These are phyloP conservation scores for Drosophila tanythrix DNA, from an alignment of 2,888 invertebrate species.

Conservation along the genomic window DNA sequence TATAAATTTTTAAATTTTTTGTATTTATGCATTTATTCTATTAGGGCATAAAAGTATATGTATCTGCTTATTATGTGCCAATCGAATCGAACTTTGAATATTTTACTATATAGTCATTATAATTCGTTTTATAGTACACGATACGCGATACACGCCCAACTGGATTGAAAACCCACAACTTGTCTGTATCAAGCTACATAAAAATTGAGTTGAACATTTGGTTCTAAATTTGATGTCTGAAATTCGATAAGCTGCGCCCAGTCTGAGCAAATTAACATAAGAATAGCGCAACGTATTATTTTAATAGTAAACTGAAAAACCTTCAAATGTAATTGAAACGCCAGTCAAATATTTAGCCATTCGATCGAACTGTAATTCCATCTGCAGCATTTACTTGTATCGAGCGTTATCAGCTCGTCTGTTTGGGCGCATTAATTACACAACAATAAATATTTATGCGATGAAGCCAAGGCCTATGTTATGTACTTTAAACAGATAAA, in stretches of 20 bases:
- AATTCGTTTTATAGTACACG: background rate
- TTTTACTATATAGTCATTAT: background rate
- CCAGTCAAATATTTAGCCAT: constrained; percentile 34
- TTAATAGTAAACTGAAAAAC: constrained; percentile 22
- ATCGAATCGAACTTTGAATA: background rate
- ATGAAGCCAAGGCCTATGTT: constrained; percentile 42
- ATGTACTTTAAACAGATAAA: constrained; percentile 30
- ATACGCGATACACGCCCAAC: background rate
- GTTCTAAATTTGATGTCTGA: constrained; percentile 30
- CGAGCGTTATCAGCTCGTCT: constrained; percentile 14
- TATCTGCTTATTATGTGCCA: background rate
- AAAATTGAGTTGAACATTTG: constrained; percentile 34
- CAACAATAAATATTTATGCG: constrained; percentile 44
- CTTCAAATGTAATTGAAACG: constrained; percentile 61
- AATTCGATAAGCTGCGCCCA: constrained; percentile 47
- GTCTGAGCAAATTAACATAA: constrained; percentile 50
- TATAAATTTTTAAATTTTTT: background rate
- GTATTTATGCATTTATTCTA: background rate
- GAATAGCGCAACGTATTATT: constrained; percentile 33
- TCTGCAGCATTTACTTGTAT: constrained; percentile 22
- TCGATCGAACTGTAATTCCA: constrained; percentile 48
- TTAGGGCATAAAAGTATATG: background rate
- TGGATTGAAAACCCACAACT: constrained; percentile 4
- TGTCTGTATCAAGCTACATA: constrained; percentile 12
- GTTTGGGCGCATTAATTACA: constrained; percentile 44